Evolutionary conservation across 2,113 vertebrate species (phyloP), one percentile per base, ranked within the genome.

Genomic region (Dromas ardeola): DNA sequence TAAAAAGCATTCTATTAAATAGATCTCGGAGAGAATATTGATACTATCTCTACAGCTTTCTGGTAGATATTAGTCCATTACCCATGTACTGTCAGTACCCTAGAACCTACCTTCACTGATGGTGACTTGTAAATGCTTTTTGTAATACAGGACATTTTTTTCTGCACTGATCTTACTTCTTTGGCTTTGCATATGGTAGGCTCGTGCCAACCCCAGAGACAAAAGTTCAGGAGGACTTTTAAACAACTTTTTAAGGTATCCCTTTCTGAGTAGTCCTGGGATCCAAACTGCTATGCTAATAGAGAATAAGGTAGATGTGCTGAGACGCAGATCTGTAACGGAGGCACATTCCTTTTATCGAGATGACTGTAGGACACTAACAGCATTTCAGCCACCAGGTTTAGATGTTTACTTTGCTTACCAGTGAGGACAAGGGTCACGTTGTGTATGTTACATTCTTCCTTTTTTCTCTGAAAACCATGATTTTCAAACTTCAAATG

Each of bases 291-390:
- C 13, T 61, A 1, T 11, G 19, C 5, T 74, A 18, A 15, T 47
- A 62, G 34, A 84, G 38, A 87, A 15, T 20, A 38, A 67, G 32
- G 25, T n/a, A 67, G 26, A 30, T 0, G 0, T 63, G 7, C 9
- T 66, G 70, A 74, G 23, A 30, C 1, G 0, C 16, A 56, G 29
- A 38, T 18, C 47, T 34, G 8, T 43, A 66, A n/a, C 2, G 30
- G 29, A 56, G 10, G 9, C 9, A 55, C 7, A 7, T 3, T 53
- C 4, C 10, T 66, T 52, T 22, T 16, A 6, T 21, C 29, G 26
- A 78, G 23, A 9, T 43, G 15, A 52, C 22, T 4, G 34, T 22
- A 58, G 29, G 29, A 82, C 67, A 71, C 2, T 3, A 67, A 67
- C 2, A 23, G 5, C 2, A 5, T 49, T 74, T 50, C 56, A 74